A percentile compares a stretch with the other conserved stretches of the same genome.
These are phyloP conservation scores for Centropus unirufus DNA, from an alignment of 2,113 vertebrate species.

Conservation along the genomic window DNA sequence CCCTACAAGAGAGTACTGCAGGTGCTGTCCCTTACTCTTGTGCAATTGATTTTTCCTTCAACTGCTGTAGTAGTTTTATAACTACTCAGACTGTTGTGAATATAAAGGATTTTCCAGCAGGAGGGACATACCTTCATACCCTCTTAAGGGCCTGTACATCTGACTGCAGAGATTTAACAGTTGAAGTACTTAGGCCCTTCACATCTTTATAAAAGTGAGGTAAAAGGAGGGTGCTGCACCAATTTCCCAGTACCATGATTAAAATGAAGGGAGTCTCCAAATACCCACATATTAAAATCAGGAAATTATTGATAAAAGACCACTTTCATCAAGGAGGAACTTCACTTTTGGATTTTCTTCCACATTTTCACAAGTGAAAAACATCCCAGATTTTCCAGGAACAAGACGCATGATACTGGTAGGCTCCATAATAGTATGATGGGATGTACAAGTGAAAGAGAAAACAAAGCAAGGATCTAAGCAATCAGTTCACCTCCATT, in stretches of 20 bases:
- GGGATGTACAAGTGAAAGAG: not conserved
- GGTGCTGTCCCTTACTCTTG: not conserved
- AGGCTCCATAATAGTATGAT: not conserved
- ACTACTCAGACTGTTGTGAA: not conserved
- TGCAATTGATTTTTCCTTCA: not conserved
- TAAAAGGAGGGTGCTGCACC: not conserved
- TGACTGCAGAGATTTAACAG: not conserved
- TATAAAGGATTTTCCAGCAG: not conserved
- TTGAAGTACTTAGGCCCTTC: not conserved
- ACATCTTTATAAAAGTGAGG: not conserved
- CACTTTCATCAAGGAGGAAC: fast-evolving
- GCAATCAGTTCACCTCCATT: not conserved
- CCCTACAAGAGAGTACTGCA: not conserved
- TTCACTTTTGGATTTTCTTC: not conserved
- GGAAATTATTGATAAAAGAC: not conserved
- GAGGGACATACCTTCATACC: not conserved
- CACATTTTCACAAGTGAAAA: not conserved
- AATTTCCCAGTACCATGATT: not conserved
- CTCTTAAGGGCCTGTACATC: not conserved
- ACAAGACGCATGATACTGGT: not conserved
- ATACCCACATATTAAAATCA: not conserved
- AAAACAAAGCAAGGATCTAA: not conserved
- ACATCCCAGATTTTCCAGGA: not conserved
- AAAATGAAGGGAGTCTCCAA: not conserved
- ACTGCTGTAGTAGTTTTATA: not conserved